Evolutionary conservation across 2,113 vertebrate species (phyloP).

Genomic region (Thoracochromis brauschi): DNA sequence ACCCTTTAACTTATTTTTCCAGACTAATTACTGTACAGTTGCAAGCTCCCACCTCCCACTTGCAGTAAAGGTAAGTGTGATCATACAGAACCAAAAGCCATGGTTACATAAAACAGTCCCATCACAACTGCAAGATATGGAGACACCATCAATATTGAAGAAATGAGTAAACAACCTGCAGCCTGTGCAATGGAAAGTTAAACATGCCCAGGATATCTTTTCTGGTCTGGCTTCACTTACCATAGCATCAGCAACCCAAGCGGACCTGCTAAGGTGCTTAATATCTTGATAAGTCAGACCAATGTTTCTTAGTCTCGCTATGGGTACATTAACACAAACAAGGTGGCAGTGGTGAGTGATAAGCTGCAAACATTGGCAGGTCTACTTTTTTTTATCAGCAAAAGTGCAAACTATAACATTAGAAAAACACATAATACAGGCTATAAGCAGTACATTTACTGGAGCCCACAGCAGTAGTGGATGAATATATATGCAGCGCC

Average conservation of each 20-base stretch:
- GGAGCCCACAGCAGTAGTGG: not conserved
- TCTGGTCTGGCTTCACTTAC: not conserved
- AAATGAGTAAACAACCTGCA: not conserved
- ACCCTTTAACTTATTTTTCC: not conserved
- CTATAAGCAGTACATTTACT: not conserved
- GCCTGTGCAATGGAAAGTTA: not conserved
- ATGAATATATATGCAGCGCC: not conserved
- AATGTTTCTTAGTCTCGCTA: not conserved
- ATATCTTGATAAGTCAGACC: not conserved
- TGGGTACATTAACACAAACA: not conserved
- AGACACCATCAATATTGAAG: not conserved
- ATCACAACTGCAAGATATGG: not conserved
- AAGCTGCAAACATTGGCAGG: not conserved
- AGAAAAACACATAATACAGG: not conserved
- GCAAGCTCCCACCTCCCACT: not conserved
- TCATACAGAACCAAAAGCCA: not conserved
- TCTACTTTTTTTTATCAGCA: not conserved
- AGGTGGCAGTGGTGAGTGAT: not conserved
- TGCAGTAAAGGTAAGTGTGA: not conserved
- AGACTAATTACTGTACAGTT: not conserved
- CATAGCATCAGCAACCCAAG: not conserved
- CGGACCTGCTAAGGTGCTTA: not conserved
- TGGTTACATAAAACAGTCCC: not conserved
- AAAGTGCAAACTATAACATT: not conserved
- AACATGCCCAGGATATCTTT: not conserved